Percentiles rank a stretch among this genome's conserved stretches.
These are phyloP conservation scores for Crotalus horridus DNA, from an alignment of 2,113 vertebrate genomes.

Conservation along the genomic window DNA sequence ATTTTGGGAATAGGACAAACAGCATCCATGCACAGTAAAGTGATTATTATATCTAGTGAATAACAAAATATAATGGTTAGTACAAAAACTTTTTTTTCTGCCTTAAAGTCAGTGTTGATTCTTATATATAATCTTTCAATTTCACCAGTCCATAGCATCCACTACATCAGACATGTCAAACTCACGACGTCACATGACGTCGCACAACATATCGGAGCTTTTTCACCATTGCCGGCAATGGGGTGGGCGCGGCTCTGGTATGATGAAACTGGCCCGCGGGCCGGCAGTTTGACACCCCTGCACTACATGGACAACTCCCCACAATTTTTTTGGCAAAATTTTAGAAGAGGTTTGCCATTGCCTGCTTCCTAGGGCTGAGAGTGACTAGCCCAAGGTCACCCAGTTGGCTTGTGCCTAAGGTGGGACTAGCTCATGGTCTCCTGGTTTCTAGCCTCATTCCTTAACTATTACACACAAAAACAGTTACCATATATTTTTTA, in stretches of 20 bases:
- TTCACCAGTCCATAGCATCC: too few species aligned
- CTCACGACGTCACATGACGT: too few species aligned
- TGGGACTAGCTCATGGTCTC: background rate
- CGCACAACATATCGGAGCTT: too few species aligned
- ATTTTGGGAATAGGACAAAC: constrained; percentile 47
- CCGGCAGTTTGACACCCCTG: too few species aligned
- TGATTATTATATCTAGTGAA: background rate
- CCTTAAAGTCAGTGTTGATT: background rate
- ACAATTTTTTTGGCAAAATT: background rate
- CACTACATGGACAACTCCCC: background rate
- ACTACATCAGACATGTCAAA: too few species aligned
- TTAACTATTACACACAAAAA: background rate
- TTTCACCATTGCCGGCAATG: too few species aligned
- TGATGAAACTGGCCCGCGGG: too few species aligned
- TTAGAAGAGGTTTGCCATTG: background rate
- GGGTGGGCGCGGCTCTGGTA: too few species aligned
- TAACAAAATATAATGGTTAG: background rate
- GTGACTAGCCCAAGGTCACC: background rate
- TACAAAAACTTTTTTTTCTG: background rate
- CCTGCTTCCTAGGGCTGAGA: background rate
- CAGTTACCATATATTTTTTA: background rate
- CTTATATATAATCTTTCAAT: too few species aligned
- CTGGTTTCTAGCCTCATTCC: background rate
- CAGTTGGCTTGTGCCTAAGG: background rate
- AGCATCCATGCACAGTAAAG: background rate